These are phyloP conservation scores for Fragariocoptes setiger DNA, from an alignment of 1,140 invertebrate species.

Conservation along the genomic window DNA sequence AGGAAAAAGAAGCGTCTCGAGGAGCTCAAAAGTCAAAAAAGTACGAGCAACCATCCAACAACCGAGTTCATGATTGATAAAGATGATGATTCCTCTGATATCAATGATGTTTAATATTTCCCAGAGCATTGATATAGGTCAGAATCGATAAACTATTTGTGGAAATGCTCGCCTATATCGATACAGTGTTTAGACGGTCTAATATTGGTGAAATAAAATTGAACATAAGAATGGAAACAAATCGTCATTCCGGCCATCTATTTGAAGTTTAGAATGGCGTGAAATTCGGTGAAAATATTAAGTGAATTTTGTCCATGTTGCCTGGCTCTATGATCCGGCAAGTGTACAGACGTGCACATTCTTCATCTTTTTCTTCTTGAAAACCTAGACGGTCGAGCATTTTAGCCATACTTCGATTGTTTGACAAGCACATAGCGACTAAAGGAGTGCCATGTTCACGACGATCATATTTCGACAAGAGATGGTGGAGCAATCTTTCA, in stretches of 20 bases:
- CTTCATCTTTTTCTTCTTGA: slow-evolving; percentile 6
- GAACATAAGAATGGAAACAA: too few relatives aligned
- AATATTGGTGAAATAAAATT: too few relatives aligned
- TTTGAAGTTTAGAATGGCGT: slow-evolving; percentile 12
- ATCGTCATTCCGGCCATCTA: too few relatives aligned
- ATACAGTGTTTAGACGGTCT: too few relatives aligned
- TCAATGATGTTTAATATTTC: too few relatives aligned
- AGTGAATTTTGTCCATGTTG: slow-evolving; percentile 9
- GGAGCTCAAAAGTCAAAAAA: too few relatives aligned
- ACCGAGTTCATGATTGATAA: too few relatives aligned
- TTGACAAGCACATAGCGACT: slow-evolving; percentile 10
- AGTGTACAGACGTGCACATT: slow-evolving; percentile 10
- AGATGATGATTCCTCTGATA: too few relatives aligned
- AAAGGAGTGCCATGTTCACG: slow-evolving; percentile 7
- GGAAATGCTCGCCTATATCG: too few relatives aligned
- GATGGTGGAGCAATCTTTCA: slow-evolving; percentile 8
- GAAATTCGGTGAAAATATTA: slow-evolving; percentile 13
- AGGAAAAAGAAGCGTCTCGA: slow-evolving; percentile 7
- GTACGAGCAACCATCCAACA: too few relatives aligned
- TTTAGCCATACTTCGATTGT: slow-evolving; percentile 7
- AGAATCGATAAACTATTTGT: too few relatives aligned
- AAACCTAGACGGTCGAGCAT: slow-evolving; percentile 10
- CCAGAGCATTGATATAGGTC: too few relatives aligned
- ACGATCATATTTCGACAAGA: slow-evolving; percentile 8
- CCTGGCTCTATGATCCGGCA: slow-evolving; percentile 9